A percentile compares a stretch with the other conserved stretches of the same genome.
phyloP scores from a whole-genome alignment of 2,888 invertebrate genomes.

The Nudaria mundana region DNA sequence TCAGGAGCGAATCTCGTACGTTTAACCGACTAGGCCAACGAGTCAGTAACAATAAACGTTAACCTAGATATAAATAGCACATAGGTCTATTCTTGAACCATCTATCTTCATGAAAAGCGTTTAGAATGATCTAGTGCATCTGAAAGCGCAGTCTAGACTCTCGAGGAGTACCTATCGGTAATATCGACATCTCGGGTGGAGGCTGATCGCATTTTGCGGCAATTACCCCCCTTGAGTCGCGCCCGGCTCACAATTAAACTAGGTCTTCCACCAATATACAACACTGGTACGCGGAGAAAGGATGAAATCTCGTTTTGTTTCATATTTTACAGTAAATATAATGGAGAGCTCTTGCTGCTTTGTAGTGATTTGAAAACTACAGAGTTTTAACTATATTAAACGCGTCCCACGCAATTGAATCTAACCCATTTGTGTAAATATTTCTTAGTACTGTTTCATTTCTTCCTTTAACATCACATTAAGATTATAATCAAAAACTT shows the following conservation, averaged over 20 bases:
- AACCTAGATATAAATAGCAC: too few species aligned
- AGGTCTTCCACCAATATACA: slow-evolving; percentile 10
- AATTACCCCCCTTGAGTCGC: slow-evolving; percentile 40
- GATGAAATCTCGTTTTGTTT: neutral
- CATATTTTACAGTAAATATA: neutral
- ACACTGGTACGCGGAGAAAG: neutral
- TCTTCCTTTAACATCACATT: too few species aligned
- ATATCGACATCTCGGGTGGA: slow-evolving; percentile 17
- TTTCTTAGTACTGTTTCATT: too few species aligned
- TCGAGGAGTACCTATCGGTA: neutral
- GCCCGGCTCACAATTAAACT: slow-evolving; percentile 4
- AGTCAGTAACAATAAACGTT: too few species aligned
- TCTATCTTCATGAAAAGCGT: neutral
- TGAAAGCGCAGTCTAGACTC: slow-evolving; percentile 4
- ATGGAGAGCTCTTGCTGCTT: too few species aligned
- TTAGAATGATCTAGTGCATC: slow-evolving; percentile 14
- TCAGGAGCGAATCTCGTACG: too few species aligned
- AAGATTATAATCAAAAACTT: slow-evolving; percentile 7
- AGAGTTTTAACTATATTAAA: too few species aligned
- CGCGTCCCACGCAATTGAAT: too few species aligned
- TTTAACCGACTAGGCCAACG: too few species aligned
- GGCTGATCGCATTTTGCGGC: slow-evolving; percentile 44
- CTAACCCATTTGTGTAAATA: too few species aligned
- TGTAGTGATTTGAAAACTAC: too few species aligned
- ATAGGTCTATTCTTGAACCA: too few species aligned